Evolutionary conservation across 2,113 vertebrate species (phyloP), one percentile per base, ranked within the genome.

Genomic region (Cyphomyrus plagiostoma): DNA sequence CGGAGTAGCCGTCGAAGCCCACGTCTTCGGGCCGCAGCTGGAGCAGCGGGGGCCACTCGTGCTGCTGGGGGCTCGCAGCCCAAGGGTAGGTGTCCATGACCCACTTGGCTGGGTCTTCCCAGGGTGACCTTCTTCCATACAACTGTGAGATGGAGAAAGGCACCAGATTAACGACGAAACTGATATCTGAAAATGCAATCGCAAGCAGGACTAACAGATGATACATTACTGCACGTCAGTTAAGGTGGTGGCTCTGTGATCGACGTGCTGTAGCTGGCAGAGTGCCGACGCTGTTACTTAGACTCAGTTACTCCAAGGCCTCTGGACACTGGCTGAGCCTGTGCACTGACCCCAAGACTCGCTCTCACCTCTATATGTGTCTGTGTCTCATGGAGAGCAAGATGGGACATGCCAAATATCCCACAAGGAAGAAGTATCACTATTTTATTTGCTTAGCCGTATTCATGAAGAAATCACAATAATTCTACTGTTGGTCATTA

Each of bases 71-170:
- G 45, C 94, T 95, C 88, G 97, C 96, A 0, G 96, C 95, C 98
- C 98, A 99, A 0, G 98, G 98, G 87, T 98, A 99, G 2, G 97
- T 98, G 92, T 99, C 98, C 92, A 97, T 97, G 42, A 99, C 98
- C 98, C 98, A 99, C 88, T 96, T 97, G 45, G 98, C 98, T 0
- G 98, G 98, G 90, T 99, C 98, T 88, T 99, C 98, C 98, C 98
- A 99, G 3, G 97, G 97, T 0, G 97, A 96, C 74, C 98, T 95
- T 92, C 98, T 97, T 39, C 98, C 98, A 0, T 99, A 99, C 77
- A 99, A 89, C 98, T 99, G 89, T 0, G 90, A 92, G 88, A 46
- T 80, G 23, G 5, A 92, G 45, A 89, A 2, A 91, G 7, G 52
- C 3, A 62, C 17, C 45, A 50, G 13, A 53, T 89, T 21, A 83